Evolutionary conservation across 2,797 vertebrate genomes (phyloP).

Genomic region (Thunnus albacares): DNA sequence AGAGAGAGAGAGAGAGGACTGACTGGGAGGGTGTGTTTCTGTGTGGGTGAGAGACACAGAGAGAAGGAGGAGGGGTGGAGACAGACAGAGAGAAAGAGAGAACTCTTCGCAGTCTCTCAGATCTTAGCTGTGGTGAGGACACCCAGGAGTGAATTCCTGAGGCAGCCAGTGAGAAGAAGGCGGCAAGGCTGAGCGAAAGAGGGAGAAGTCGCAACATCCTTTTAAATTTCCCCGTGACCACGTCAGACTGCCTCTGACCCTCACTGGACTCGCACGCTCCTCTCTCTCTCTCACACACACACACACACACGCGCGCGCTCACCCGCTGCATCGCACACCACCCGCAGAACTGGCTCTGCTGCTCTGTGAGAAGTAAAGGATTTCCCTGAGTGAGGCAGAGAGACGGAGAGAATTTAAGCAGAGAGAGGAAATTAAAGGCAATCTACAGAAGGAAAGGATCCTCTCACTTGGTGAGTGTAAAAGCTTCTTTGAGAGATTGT

Average conservation of each 20-base stretch:
- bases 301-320: slow-evolving; percentile 12
- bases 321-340: slow-evolving; percentile 44
- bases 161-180: slow-evolving; percentile 60
- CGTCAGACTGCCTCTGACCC: slow-evolving; percentile 69
- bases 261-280: slow-evolving; percentile 46
- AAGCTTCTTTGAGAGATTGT: slow-evolving; percentile 31
- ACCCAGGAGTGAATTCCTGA: slow-evolving; percentile 83
- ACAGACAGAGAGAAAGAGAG: slow-evolving; percentile 48
- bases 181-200: slow-evolving; percentile 23
- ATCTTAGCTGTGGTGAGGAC: slow-evolving; percentile 78
- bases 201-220: slow-evolving; percentile 57
- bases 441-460: slow-evolving; percentile 43
- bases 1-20: slow-evolving; percentile 51
- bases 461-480: slow-evolving; percentile 74
- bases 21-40: slow-evolving; percentile 79
- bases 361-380: slow-evolving; percentile 67
- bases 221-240: slow-evolving; percentile 46
- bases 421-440: slow-evolving; percentile 39
- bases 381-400: slow-evolving; percentile 49
- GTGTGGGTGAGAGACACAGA: slow-evolving; percentile 76
- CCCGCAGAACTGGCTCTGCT: slow-evolving; percentile 61
- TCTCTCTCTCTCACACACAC: slow-evolving; percentile 2
- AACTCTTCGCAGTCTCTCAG: slow-evolving; percentile 70
- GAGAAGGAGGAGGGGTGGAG: slow-evolving; percentile 73
- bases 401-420: slow-evolving; percentile 22